Evolutionary conservation across 2,113 vertebrate species (phyloP).

Genomic region (Sinocyclocheilus grahami): DNA sequence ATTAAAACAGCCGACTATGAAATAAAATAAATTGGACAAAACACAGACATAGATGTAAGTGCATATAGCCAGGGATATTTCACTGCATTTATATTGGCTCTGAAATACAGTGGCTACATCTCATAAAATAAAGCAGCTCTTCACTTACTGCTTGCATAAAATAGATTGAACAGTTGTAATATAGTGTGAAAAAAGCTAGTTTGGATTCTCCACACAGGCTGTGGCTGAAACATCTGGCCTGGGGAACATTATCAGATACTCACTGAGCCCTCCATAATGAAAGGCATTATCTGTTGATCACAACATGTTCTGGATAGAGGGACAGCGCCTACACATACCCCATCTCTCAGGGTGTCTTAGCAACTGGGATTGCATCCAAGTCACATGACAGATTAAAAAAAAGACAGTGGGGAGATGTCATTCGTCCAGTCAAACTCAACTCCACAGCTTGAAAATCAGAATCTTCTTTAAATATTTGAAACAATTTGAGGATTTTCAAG

Average conservation of each 20-base stretch:
- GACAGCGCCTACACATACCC: slow-evolving; percentile 24
- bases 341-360: slow-evolving; percentile 50
- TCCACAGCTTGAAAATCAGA: background rate
- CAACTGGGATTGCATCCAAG: slow-evolving; percentile 45
- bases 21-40: background rate
- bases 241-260: slow-evolving; percentile 50
- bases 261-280: slow-evolving; percentile 48
- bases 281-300: slow-evolving; percentile 59
- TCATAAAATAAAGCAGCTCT: background rate
- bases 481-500: slow-evolving; percentile 10
- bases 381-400: slow-evolving; percentile 1
- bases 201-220: slow-evolving; percentile 10
- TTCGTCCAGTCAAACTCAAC: background rate
- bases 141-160: background rate
- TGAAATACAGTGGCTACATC: background rate
- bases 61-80: background rate
- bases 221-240: slow-evolving; percentile 43
- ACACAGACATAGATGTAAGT: background rate
- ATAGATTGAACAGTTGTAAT: background rate
- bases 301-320: slow-evolving; percentile 45
- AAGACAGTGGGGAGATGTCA: background rate
- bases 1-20: too few relatives aligned
- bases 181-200: background rate
- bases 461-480: background rate
- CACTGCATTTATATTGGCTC: background rate